Conservation (phyloP, 1,140 invertebrate genomes). For the Drosophila ficusphila region DNA sequence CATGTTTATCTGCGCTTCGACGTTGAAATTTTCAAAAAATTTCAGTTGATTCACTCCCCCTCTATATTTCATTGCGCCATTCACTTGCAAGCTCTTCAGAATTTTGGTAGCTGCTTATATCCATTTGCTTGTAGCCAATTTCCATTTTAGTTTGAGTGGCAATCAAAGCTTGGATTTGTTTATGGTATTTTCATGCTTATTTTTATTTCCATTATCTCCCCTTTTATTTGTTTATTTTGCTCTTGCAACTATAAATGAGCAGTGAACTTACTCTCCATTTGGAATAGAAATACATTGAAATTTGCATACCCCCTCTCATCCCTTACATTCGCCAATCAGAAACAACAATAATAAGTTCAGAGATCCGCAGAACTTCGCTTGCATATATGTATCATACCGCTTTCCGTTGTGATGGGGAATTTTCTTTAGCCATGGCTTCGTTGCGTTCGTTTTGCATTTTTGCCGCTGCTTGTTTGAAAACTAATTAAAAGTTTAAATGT, state of each 20-base stretch:
- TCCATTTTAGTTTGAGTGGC: conserved; percentile 67
- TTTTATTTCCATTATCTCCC: conserved; percentile 50
- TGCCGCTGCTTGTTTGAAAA: conserved; percentile 64
- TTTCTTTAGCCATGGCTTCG: conserved; percentile 33
- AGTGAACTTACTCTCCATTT: conserved; percentile 30
- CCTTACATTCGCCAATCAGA: neutral
- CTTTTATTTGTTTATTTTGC: conserved; percentile 61
- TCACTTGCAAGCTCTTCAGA: conserved; percentile 11
- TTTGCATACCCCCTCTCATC: conserved; percentile 48
- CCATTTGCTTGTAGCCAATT: conserved; percentile 62
- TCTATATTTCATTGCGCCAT: conserved; percentile 12
- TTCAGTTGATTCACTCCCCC: conserved; percentile 9
- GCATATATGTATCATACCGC: conserved; percentile 6
- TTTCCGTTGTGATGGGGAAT: conserved; percentile 6
- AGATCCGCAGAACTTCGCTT: conserved; percentile 25
- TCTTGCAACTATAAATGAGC: conserved; percentile 34
- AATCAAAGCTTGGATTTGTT: conserved; percentile 60
- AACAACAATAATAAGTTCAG: conserved; percentile 44
- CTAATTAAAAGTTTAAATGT: conserved; percentile 82
- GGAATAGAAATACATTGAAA: conserved; percentile 39
- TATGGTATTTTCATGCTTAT: conserved; percentile 66
- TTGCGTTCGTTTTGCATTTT: conserved; percentile 29
- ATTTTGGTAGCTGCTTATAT: conserved; percentile 60
- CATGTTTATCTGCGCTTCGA: conserved; percentile 8
- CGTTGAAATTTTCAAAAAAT: conserved; percentile 16